These are phyloP conservation scores for Fundulus diaphanus DNA, from an alignment of 2,797 vertebrate species.

Conservation along the genomic window DNA sequence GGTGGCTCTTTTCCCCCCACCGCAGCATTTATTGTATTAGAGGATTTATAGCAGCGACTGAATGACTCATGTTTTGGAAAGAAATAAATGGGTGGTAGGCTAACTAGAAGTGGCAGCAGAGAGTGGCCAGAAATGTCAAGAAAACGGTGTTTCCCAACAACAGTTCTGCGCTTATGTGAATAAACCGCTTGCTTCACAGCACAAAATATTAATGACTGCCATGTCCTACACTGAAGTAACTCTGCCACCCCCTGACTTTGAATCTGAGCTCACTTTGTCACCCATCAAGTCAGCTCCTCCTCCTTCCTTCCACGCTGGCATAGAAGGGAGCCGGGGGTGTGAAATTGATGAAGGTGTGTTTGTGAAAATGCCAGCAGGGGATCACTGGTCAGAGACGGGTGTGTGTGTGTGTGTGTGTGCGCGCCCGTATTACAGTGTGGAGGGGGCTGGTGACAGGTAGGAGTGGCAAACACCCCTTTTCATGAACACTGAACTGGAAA, in stretches of 20 bases:
- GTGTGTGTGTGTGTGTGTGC: slow-evolving; percentile 8
- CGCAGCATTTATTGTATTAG: slow-evolving; percentile 49
- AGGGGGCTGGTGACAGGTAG: slow-evolving; percentile 51
- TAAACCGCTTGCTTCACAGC: slow-evolving; percentile 14
- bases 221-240: slow-evolving; percentile 46
- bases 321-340: slow-evolving; percentile 69
- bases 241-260: slow-evolving; percentile 49
- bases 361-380: slow-evolving; percentile 72
- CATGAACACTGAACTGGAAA: slow-evolving; percentile 81
- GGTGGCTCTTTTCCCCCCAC: slow-evolving; percentile 38
- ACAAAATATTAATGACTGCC: slow-evolving; percentile 30
- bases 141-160: slow-evolving; percentile 2
- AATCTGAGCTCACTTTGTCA: slow-evolving; percentile 60
- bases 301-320: slow-evolving; percentile 57
- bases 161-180: background rate
- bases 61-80: slow-evolving; percentile 52
- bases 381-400: slow-evolving; percentile 54
- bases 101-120: slow-evolving; percentile 88
- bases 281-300: slow-evolving; percentile 64
- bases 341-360: slow-evolving; percentile 75
- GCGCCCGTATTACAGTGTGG: slow-evolving; percentile 41
- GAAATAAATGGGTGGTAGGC: slow-evolving; percentile 36
- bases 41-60: slow-evolving; percentile 49
- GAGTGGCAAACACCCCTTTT: slow-evolving; percentile 67
- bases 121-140: slow-evolving; percentile 60